phyloP scores from a whole-genome alignment of 2,888 invertebrate species.

The Fragum sueziense region DNA sequence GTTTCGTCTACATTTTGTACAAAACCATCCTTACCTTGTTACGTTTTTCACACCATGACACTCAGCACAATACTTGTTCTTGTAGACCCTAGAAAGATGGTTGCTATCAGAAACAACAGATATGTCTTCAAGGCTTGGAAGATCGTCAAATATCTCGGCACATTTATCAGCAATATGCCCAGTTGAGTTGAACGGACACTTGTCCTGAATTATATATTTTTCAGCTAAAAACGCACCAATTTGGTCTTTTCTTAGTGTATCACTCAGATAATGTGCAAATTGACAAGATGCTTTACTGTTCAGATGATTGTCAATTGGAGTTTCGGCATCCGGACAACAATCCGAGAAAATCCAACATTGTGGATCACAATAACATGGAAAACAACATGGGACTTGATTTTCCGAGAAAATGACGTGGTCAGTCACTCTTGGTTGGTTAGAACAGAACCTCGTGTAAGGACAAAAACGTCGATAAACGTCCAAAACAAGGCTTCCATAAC shows the following conservation, averaged over 20 bases:
- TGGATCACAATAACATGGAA: neutral
- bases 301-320: neutral
- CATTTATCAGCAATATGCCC: neutral
- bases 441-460: neutral
- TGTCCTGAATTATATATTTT: neutral
- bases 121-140: neutral
- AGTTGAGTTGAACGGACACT: neutral
- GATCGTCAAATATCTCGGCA: neutral
- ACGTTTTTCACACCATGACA: neutral
- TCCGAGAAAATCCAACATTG: neutral
- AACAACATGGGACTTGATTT: neutral
- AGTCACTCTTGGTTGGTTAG: neutral
- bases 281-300: neutral
- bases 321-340: neutral
- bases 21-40: neutral
- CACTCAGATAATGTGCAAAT: neutral
- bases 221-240: neutral
- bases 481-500: neutral
- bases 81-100: neutral
- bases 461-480: neutral
- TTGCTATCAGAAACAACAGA: neutral
- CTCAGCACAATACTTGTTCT: neutral
- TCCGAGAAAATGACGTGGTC: conserved; percentile 1
- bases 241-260: neutral
- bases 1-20: neutral